Evolutionary conservation across 2,797 vertebrate species (phyloP).

Genomic region (Bradypus variegatus): DNA sequence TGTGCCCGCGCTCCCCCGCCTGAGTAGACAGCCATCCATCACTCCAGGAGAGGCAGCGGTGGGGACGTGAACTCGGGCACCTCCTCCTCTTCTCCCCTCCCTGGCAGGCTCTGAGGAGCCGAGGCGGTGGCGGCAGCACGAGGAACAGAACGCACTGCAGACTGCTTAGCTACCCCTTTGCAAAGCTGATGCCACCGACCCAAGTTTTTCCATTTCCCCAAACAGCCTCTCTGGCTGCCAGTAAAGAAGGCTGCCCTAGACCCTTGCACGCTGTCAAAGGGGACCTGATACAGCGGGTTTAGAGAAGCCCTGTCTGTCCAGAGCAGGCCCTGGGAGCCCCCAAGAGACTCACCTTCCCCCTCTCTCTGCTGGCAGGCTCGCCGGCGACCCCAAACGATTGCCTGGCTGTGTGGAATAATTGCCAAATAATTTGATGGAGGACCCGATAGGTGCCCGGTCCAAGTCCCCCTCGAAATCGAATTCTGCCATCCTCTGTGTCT

Average conservation of each 20-base stretch:
- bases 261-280: not conserved
- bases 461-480: conserved; percentile 10
- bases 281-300: not conserved
- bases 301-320: not conserved
- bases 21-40: conserved; percentile 44
- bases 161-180: conserved; percentile 31
- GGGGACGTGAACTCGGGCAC: conserved; percentile 47
- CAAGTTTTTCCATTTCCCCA: conserved; percentile 39
- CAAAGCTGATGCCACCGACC: conserved; percentile 34
- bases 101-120: not conserved
- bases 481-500: not conserved
- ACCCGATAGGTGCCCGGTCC: not conserved
- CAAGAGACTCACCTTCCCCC: not conserved
- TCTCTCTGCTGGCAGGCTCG: not conserved
- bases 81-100: conserved; percentile 7
- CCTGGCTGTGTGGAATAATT: not conserved
- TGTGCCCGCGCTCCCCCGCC: conserved; percentile 17
- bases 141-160: conserved; percentile 30
- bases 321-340: not conserved
- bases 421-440: not conserved
- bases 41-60: not conserved
- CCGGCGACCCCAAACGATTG: not conserved
- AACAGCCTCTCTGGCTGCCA: not conserved
- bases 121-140: conserved; percentile 20
- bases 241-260: not conserved